These are phyloP conservation scores for Rhincodon typus DNA, from an alignment of 2,797 vertebrate species.

Conservation along the genomic window DNA sequence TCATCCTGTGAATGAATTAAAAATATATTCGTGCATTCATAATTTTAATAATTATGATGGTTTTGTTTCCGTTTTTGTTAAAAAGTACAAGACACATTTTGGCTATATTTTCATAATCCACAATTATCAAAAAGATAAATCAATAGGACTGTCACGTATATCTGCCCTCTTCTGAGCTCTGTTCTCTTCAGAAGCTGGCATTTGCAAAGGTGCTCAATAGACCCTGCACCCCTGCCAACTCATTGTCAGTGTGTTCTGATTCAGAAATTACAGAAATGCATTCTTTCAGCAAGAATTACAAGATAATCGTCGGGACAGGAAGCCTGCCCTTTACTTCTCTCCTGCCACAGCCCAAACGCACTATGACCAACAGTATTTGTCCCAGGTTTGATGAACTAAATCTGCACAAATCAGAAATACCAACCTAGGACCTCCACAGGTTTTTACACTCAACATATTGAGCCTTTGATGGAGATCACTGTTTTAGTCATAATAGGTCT, in stretches of 20 bases:
- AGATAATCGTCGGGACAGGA: background rate
- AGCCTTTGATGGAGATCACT: background rate
- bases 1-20: no score
- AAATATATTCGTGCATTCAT: no score
- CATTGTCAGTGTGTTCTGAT: background rate
- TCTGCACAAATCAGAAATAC: background rate
- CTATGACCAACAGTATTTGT: background rate
- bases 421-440: no score
- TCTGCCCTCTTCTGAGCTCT: background rate
- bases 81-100: no score
- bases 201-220: background rate
- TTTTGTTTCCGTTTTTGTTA: no score
- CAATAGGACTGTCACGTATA: no score
- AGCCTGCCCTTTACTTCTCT: background rate
- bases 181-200: background rate
- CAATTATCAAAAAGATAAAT: no score
- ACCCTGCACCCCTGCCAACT: background rate
- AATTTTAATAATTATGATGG: no score
- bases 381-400: background rate
- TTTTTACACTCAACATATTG: background rate
- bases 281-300: background rate
- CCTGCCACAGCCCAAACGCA: background rate
- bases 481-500: background rate
- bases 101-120: no score
- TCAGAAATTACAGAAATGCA: background rate